phyloP scores from a whole-genome alignment of 1,140 invertebrate genomes.

The Helicoverpa armigera region DNA sequence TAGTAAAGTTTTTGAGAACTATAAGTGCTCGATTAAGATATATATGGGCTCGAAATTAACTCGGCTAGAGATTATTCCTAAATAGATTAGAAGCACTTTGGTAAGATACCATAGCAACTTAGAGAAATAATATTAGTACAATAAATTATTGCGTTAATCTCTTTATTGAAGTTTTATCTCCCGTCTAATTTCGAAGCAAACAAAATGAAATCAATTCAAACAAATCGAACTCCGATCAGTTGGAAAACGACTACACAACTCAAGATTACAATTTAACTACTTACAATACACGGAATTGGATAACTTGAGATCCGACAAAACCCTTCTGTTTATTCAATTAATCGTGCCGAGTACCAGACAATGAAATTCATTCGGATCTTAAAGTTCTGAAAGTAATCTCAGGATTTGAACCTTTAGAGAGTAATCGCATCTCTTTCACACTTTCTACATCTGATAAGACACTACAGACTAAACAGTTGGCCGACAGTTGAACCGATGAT shows the following conservation, averaged over 20 bases:
- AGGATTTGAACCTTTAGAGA: conserved; percentile 46
- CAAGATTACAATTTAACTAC: conserved; percentile 23
- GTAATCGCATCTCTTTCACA: conserved; percentile 44
- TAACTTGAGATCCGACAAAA: conserved; percentile 52
- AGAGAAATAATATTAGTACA: not conserved
- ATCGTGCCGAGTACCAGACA: conserved; percentile 56
- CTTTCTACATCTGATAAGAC: conserved; percentile 34
- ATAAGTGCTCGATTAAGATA: conserved; percentile 6
- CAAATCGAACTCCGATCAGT: not conserved
- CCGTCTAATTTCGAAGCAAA: not conserved
- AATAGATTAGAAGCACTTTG: not conserved
- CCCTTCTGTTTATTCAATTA: conserved; percentile 63
- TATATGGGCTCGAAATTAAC: not conserved
- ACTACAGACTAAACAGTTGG: too few relatives aligned
- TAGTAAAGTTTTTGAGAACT: conserved; percentile 30
- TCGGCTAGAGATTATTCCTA: not conserved
- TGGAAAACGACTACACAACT: conserved; percentile 11
- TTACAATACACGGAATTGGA: conserved; percentile 35
- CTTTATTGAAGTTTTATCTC: too few relatives aligned
- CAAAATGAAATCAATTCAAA: not conserved
- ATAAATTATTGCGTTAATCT: too few relatives aligned
- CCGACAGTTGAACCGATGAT: too few relatives aligned
- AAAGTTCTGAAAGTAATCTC: conserved; percentile 62
- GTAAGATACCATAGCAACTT: not conserved
- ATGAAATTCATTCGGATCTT: conserved; percentile 58